These are phyloP conservation scores for Cyphomyrus discorhynchus DNA, from an alignment of 2,113 vertebrate species.

Conservation along the genomic window DNA sequence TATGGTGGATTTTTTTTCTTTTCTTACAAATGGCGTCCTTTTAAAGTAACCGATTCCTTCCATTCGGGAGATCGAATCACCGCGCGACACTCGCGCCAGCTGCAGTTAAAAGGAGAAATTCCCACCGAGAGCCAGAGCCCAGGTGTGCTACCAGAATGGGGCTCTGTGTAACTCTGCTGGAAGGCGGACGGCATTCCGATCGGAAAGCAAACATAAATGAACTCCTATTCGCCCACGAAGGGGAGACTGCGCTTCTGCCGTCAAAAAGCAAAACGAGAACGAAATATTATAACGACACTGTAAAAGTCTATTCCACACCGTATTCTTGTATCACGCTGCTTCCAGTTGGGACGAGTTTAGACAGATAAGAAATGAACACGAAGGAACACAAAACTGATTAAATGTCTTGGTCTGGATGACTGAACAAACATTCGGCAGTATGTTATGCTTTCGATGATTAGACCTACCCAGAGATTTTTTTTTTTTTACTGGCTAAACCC, in stretches of 20 bases:
- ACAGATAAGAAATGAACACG: background rate
- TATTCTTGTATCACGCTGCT: background rate
- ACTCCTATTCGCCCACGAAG: background rate
- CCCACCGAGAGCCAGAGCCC: background rate
- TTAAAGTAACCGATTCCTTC: slow-evolving; percentile 15
- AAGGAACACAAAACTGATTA: background rate
- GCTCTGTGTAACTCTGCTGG: background rate
- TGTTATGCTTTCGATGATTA: background rate
- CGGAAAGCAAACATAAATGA: background rate
- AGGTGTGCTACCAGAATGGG: background rate
- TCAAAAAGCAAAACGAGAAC: background rate
- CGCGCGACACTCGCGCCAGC: background rate
- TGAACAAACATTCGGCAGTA: background rate
- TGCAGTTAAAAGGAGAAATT: slow-evolving; percentile 7
- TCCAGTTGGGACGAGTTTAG: background rate
- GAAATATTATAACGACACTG: background rate
- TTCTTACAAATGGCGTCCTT: background rate
- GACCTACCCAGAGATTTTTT: background rate
- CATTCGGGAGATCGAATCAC: background rate
- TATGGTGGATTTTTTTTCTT: background rate
- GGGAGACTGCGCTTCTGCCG: background rate
- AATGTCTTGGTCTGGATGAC: background rate
- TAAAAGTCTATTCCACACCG: background rate
- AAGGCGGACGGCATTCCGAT: background rate
- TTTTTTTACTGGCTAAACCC: background rate